These are phyloP conservation scores for Carcinoscorpius rotundicauda DNA, from an alignment of 1,140 invertebrate species.

Conservation along the genomic window DNA sequence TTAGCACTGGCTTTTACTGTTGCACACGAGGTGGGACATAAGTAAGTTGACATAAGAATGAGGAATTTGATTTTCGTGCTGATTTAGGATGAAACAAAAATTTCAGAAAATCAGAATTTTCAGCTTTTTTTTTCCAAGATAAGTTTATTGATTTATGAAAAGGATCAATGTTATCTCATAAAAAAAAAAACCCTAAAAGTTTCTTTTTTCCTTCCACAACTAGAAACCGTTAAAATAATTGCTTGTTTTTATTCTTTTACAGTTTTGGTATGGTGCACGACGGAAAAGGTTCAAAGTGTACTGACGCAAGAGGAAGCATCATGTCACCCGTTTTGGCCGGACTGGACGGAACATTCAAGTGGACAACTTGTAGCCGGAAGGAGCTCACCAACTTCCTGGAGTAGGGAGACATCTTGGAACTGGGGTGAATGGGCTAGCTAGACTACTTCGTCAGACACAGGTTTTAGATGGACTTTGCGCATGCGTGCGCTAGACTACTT, in stretches of 20 bases:
- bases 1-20: slow-evolving; percentile 79
- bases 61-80: too few species aligned
- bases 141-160: too few species aligned
- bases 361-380: slow-evolving; percentile 71
- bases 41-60: slow-evolving; percentile 40
- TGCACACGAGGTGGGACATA: slow-evolving; percentile 82
- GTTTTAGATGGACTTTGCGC: too few species aligned
- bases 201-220: too few species aligned
- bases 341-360: slow-evolving; percentile 55
- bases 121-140: too few species aligned
- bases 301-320: slow-evolving; percentile 53
- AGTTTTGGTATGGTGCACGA: slow-evolving; percentile 86
- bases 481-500: too few species aligned
- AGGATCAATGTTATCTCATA: too few species aligned
- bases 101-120: too few species aligned
- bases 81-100: too few species aligned
- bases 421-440: too few species aligned
- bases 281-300: slow-evolving; percentile 64
- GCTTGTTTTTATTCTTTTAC: slow-evolving; percentile 24
- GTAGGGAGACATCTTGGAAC: slow-evolving; percentile 40
- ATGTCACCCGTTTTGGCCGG: slow-evolving; percentile 78
- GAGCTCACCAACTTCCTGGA: slow-evolving; percentile 80
- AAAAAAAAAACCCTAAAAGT: too few species aligned
- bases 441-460: too few species aligned
- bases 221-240: background rate